phyloP scores from a whole-genome alignment of 1,140 invertebrate species.

The Atta colombica region DNA sequence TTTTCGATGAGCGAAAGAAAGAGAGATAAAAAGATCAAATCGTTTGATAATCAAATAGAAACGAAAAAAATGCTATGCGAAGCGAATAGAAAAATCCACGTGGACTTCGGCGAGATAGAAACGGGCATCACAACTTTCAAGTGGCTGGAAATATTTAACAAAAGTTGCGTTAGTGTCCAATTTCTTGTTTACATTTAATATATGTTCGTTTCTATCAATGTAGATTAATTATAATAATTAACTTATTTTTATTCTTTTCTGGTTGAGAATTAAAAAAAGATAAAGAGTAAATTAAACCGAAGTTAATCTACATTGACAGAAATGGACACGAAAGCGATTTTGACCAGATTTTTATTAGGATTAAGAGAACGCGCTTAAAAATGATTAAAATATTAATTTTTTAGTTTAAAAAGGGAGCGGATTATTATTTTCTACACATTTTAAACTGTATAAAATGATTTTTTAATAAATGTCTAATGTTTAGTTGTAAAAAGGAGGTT shows the following conservation, averaged over 20 bases:
- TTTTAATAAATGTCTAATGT: neutral
- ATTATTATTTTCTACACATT: neutral
- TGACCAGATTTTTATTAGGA: neutral
- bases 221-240: no score
- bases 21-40: neutral
- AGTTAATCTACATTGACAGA: no score
- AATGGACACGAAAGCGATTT: neutral
- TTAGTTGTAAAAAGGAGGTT: neutral
- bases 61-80: neutral
- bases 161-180: constrained; percentile 71
- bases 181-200: neutral
- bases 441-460: neutral
- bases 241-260: no score
- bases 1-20: neutral
- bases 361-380: neutral
- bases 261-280: no score
- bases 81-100: constrained; percentile 51
- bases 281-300: no score
- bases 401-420: neutral
- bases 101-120: constrained; percentile 77
- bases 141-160: constrained; percentile 76
- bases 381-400: neutral
- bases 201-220: no score
- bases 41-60: neutral
- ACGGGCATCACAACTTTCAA: constrained; percentile 70